Percentiles rank a stretch among this genome's conserved stretches.
These are phyloP conservation scores for Penaeus indicus DNA, from an alignment of 1,140 invertebrate genomes.

Conservation along the genomic window DNA sequence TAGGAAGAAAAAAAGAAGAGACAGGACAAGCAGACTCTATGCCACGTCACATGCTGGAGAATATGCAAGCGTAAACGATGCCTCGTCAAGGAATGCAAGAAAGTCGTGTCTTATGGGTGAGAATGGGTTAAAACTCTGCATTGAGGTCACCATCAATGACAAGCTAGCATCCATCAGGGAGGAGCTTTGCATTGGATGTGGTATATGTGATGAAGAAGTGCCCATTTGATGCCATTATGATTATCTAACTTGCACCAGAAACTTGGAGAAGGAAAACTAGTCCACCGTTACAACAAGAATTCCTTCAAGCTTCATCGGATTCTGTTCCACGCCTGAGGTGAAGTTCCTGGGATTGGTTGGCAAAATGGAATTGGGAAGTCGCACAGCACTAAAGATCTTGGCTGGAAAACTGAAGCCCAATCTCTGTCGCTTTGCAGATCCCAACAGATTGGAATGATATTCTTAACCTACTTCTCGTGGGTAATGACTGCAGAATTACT, in stretches of 20 bases:
- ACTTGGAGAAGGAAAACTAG: constrained; percentile 98
- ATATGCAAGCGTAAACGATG: constrained; percentile 99
- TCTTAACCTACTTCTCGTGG: constrained; percentile 95
- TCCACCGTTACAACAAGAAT: constrained; percentile 98
- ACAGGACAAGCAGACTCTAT: constrained; percentile 91
- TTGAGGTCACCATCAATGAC: constrained; percentile 96
- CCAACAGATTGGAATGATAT: constrained; percentile 99
- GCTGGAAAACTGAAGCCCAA: constrained; percentile 99
- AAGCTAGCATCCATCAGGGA: constrained; percentile 99
- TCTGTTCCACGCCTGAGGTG: constrained; percentile 93
- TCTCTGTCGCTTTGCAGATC: constrained; percentile 91
- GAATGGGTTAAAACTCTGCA: constrained; percentile 99
- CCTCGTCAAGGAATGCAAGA: constrained; percentile 98
- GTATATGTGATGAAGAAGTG: constrained; percentile 99
- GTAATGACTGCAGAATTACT: constrained; percentile 99
- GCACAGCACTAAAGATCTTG: constrained; percentile 97
- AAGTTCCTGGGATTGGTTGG: constrained; percentile 98
- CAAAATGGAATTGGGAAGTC: constrained; percentile 99
- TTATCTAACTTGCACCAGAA: constrained; percentile 99
- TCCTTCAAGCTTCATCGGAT: constrained; percentile 98
- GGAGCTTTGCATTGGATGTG: constrained; percentile 99
- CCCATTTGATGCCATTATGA: constrained; percentile 98
- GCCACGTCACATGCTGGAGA: constrained; percentile 97
- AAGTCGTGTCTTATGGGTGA: constrained; percentile 97
- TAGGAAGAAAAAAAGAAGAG: constrained; percentile 76